Evolutionary conservation across 2,113 vertebrate genomes (phyloP), one percentile per base, ranked within the genome.

Genomic region (Hemicordylus capensis): DNA sequence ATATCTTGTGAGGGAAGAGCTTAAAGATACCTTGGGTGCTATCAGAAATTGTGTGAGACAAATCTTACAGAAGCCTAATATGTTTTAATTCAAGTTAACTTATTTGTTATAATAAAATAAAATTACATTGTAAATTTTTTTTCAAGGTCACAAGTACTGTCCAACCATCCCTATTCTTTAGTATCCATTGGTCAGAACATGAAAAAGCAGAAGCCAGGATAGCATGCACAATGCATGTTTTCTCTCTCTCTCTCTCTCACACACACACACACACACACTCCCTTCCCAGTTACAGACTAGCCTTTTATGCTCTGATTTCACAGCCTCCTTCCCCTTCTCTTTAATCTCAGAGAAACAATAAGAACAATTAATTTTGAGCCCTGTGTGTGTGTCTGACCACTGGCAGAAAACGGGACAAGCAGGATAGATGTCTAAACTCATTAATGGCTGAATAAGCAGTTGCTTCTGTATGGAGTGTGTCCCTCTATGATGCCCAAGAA

Each of bases 211-310:
- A 39, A n/a, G 48, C 61, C 10, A 66, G 2, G 46, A 17, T 4
- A 34, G 26, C 10, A 46, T 9, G n/a, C n/a, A n/a, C n/a, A n/a
- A n/a, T n/a, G n/a, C n/a, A n/a, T n/a, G n/a, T n/a, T n/a, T n/a
- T n/a, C n/a, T n/a, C n/a, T n/a, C n/a, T n/a, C n/a, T n/a, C n/a
- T n/a, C n/a, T n/a, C n/a, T n/a, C n/a, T n/a, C n/a, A n/a, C n/a
- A n/a, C n/a, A n/a, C n/a, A n/a, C n/a, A n/a, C n/a, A n/a, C 3
- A 63, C 58, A 44, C 9, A 19, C 12, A 17, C 20, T 15, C 17
- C 11, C 11, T 5, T 9, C 3, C 4, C 34, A 46, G 3, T 7
- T 9, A 1, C 12, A 31, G 2, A 14, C 4, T 24, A 26, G 26
- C 12, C 63, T 66, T 10, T n/a, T n/a, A 37, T 8, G 11, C 26